Percentiles rank a stretch among this genome's conserved stretches.
Evolutionary conservation across 2,113 vertebrate species (phyloP).

Genomic region (Notothenia coriiceps): DNA sequence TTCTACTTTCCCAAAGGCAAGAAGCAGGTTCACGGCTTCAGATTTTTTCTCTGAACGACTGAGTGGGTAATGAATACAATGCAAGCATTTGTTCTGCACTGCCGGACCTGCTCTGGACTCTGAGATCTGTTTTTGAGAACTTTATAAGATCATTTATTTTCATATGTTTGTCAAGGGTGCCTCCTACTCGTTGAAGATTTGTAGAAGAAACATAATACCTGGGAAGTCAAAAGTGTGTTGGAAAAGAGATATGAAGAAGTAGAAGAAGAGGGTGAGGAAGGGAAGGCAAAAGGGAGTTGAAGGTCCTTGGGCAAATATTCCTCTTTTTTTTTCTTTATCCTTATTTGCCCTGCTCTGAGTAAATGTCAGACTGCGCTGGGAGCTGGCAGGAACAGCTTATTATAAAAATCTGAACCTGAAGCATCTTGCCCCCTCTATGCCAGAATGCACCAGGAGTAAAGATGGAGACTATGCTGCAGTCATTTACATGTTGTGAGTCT

Average conservation of each 20-base stretch:
- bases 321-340: slow-evolving; percentile 34
- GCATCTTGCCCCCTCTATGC: slow-evolving; percentile 35
- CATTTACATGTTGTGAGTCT: slow-evolving; percentile 4
- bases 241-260: slow-evolving; percentile 40
- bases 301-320: slow-evolving; percentile 64
- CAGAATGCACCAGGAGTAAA: slow-evolving; percentile 51
- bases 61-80: slow-evolving; percentile 48
- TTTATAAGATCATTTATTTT: slow-evolving; percentile 49
- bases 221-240: slow-evolving; percentile 25
- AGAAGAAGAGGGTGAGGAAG: slow-evolving; percentile 40
- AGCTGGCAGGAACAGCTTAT: slow-evolving; percentile 62
- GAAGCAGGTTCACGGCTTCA: slow-evolving; percentile 27
- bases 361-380: slow-evolving; percentile 63
- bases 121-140: slow-evolving; percentile 30
- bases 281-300: slow-evolving; percentile 19
- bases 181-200: slow-evolving; percentile 34
- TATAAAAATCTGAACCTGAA: slow-evolving; percentile 63
- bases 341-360: slow-evolving; percentile 60
- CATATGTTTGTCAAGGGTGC: slow-evolving; percentile 34
- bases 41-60: slow-evolving; percentile 26
- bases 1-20: slow-evolving; percentile 37
- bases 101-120: slow-evolving; percentile 31
- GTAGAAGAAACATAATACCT: slow-evolving; percentile 48
- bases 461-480: slow-evolving; percentile 28
- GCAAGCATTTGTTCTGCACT: slow-evolving; percentile 41